These are phyloP conservation scores for Cephalopterus ornatus DNA, from an alignment of 2,113 vertebrate species.

Conservation along the genomic window DNA sequence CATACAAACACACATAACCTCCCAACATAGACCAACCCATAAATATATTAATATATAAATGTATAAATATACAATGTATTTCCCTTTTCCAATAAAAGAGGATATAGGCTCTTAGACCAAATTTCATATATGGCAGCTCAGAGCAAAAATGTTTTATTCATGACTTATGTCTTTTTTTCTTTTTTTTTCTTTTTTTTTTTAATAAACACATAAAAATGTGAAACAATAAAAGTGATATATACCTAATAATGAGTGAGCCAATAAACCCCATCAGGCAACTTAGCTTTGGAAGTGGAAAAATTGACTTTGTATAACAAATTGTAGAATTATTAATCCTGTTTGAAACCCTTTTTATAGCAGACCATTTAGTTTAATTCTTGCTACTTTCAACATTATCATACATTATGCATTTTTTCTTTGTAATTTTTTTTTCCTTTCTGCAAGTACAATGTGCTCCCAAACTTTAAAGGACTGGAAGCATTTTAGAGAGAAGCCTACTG, in stretches of 20 bases:
- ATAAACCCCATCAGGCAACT: conserved; percentile 74
- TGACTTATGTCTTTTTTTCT: conserved; percentile 30
- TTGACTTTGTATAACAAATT: conserved; percentile 78
- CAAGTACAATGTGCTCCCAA: conserved; percentile 34
- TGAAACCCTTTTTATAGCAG: conserved; percentile 71
- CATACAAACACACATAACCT: background rate
- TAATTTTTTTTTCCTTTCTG: conserved; percentile 31
- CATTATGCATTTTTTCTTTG: conserved; percentile 70
- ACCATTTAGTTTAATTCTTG: conserved; percentile 76
- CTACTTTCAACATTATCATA: conserved; percentile 71
- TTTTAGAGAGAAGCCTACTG: conserved; percentile 41
- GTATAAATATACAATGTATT: background rate
- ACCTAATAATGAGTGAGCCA: conserved; percentile 74
- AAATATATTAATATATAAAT: background rate
- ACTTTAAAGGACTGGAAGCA: conserved; percentile 49
- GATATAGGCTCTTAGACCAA: conserved; percentile 61
- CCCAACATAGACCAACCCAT: background rate
- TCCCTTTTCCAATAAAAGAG: conserved; percentile 59
- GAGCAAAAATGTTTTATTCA: conserved; percentile 78
- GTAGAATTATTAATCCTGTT: conserved; percentile 74
- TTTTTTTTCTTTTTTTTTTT: conserved; percentile 7
- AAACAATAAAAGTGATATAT: conserved; percentile 79
- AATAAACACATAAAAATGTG: conserved; percentile 77
- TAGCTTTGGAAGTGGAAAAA: conserved; percentile 73
- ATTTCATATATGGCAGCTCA: conserved; percentile 65